Base-by-base conservation (phyloP, 2,888 invertebrate species). In the Ellobium chinense region DNA sequence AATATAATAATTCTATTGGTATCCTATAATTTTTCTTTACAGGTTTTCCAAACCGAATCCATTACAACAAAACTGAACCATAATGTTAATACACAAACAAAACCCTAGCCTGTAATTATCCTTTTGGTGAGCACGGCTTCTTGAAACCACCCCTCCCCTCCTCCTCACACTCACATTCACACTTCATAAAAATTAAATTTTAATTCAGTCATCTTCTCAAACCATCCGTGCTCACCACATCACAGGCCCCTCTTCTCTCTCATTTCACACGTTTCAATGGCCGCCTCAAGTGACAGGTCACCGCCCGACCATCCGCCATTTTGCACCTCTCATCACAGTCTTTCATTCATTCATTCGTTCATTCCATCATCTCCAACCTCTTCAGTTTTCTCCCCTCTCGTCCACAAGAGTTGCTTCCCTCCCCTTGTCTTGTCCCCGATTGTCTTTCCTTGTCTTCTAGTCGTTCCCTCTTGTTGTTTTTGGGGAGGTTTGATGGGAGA, bases 71-170 rank as follows among this genome's bases (percentile, higher is more conserved):
- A n/a, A n/a, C n/a, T n/a, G n/a, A n/a, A n/a, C n/a, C n/a, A n/a
- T n/a, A n/a, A n/a, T n/a, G n/a, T n/a, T n/a, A n/a, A n/a, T n/a
- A n/a, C n/a, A n/a, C n/a, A n/a, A n/a, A n/a, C n/a, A n/a, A n/a
- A n/a, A n/a, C n/a, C n/a, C n/a, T 46, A 18, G 46, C 18, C 18
- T 46, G 7, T 18, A 46, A 46, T 46, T 12, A 12, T 46, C 46
- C 18, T 46, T 46, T 18, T 46, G 18, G 18, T 46, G 9, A 46
- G 7, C 21, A 7, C 60, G 5, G 5, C 60, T 5, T n/a, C 37
- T 73, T 66, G 4, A 31, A 39, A 7, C 72, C 79, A 5, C 39
- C 58, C 29, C 70, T 70, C 24, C 63, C 54, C 3, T 18, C 69
- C 34, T 60, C 70, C 46, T 29, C 36, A 24, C n/a, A 36, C 29